Evolutionary conservation across 2,797 vertebrate genomes (phyloP).

Genomic region (Spizella passerina): DNA sequence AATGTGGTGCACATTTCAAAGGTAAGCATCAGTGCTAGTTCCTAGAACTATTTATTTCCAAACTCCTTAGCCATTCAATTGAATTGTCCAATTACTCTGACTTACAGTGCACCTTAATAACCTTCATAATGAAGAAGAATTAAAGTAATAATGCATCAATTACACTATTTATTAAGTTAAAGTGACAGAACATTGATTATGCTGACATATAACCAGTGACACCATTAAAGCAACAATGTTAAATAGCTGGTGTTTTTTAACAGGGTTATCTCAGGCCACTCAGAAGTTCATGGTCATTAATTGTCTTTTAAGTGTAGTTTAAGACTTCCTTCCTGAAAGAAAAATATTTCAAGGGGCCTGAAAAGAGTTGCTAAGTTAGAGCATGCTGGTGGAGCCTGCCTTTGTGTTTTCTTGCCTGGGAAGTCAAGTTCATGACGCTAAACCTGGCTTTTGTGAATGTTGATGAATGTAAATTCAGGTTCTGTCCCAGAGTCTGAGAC

Average conservation of each 20-base stretch:
- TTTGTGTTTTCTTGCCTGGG: background rate
- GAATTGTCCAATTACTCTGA: background rate
- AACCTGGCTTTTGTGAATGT: background rate
- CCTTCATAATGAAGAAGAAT: slow-evolving; percentile 21
- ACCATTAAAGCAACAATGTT: slow-evolving; percentile 3
- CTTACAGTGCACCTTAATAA: background rate
- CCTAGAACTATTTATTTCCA: background rate
- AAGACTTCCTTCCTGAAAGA: background rate
- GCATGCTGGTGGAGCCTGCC: background rate
- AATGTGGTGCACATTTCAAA: background rate
- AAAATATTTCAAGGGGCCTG: background rate
- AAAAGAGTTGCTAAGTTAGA: background rate
- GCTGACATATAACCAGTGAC: background rate
- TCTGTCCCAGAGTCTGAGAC: background rate
- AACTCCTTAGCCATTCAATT: background rate
- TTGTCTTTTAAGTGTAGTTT: background rate
- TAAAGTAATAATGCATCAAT: slow-evolving; percentile 3
- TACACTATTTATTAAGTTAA: background rate
- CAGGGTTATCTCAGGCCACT: background rate
- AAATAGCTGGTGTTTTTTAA: background rate
- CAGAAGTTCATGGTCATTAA: background rate
- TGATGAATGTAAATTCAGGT: background rate
- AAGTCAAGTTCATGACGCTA: background rate
- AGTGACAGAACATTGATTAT: background rate
- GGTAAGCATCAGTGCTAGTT: background rate